Conservation (phyloP, 2,113 vertebrate genomes). For the Colius striatus region DNA sequence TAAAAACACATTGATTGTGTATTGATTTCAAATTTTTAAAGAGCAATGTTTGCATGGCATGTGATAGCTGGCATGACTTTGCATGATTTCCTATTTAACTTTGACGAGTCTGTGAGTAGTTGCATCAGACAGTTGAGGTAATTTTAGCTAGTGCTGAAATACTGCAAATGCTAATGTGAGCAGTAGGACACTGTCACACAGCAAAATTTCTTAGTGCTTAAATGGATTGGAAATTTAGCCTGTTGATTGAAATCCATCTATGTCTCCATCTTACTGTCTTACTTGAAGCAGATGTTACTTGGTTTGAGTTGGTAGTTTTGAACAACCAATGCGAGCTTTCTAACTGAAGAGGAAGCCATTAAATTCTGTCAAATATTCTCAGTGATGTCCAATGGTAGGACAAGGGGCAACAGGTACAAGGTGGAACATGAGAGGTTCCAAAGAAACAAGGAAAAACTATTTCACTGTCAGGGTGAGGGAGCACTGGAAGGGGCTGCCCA, state of each 20-base stretch:
- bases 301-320: background rate
- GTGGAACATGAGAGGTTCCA: too few relatives aligned
- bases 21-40: background rate
- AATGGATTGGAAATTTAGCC: background rate
- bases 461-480: too few relatives aligned
- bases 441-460: too few relatives aligned
- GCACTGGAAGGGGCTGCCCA: too few relatives aligned
- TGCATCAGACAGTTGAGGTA: background rate
- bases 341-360: background rate
- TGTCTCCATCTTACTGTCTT: background rate
- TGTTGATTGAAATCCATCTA: background rate
- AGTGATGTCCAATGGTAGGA: too few relatives aligned
- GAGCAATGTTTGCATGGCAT: constrained; percentile 16
- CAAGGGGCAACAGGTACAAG: too few relatives aligned
- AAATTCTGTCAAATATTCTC: background rate
- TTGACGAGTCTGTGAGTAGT: background rate
- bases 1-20: background rate
- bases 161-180: background rate
- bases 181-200: background rate
- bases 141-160: background rate
- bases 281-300: background rate
- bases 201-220: background rate
- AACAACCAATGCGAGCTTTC: background rate
- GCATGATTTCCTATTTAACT: constrained; percentile 3
- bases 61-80: constrained; percentile 19